Evolutionary conservation across 2,797 vertebrate species (phyloP), one percentile per base, ranked within the genome.

Genomic region (Sebastes steindachneri): DNA sequence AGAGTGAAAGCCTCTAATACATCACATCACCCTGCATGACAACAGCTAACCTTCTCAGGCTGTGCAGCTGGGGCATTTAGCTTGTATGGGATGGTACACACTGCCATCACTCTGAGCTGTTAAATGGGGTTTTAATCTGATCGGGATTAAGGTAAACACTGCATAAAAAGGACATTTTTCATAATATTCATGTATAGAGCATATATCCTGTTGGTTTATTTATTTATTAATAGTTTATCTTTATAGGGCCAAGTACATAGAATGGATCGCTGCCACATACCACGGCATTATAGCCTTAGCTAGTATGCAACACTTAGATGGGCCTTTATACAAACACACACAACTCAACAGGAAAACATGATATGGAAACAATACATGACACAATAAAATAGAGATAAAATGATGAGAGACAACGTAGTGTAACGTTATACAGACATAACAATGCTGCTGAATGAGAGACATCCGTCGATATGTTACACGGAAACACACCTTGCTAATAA

Each of bases 1-100:
- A 64, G 68, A 79, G 68, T 72, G 79, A 89, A 81, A 85, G 62
- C 79, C 72, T 72, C 54, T 77, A 84, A 86, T 85, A 75, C 79
- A 79, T 78, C 77, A 86, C 59, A 73, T 85, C 79, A 82, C 68
- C 79, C 60, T 63, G 70, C 73, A 78, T 66, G 85, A 88, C 59
- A 82, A 84, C 73, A 70, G 33, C 73, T 29, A 71, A 79, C 79
- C 83, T 71, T 73, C 79, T 75, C 73, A 33, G 55, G 35, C 70
- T 59, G 41, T 64, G 66, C 75, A 81, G 76, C 48, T 51, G 72
- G 55, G 65, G 73, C 72, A 57, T 15, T 48, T 19, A 41, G 54
- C 28, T 66, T 64, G 31, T 64, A 64, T 59, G 19, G 19, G 21
- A 78, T 25, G 8, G 57, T 51, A n/a, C 28, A 11, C 28, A 15